A percentile compares a stretch with the other conserved stretches of the same genome.
Evolutionary conservation across 2,888 invertebrate genomes (phyloP).

Genomic region (Allacma fusca): DNA sequence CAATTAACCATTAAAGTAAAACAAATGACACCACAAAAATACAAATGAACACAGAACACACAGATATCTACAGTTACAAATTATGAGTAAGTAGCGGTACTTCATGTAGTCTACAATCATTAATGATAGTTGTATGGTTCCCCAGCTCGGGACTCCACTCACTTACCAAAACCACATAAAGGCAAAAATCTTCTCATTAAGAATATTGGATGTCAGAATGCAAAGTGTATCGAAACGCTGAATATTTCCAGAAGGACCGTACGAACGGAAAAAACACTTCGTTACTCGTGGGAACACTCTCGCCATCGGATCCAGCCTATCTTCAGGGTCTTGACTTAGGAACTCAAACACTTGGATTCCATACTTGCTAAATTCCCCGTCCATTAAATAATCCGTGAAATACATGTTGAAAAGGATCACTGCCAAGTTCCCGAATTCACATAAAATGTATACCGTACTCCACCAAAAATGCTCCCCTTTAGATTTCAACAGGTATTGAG

Average conservation of each 20-base stretch:
- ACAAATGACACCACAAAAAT: not conserved
- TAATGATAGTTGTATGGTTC: no score
- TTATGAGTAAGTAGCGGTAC: no score
- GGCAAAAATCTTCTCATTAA: slow-evolving; percentile 49
- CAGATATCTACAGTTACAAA: not conserved
- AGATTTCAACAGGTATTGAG: slow-evolving; percentile 52
- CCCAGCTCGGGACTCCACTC: not conserved
- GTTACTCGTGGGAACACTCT: slow-evolving; percentile 53
- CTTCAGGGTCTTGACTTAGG: slow-evolving; percentile 52
- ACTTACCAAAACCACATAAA: slow-evolving; percentile 49
- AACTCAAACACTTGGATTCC: slow-evolving; percentile 50
- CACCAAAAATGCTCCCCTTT: slow-evolving; percentile 53
- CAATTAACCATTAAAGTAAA: not conserved
- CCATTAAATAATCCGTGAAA: slow-evolving; percentile 44
- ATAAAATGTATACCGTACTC: slow-evolving; percentile 33
- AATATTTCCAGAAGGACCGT: slow-evolving; percentile 46
- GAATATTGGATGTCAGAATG: slow-evolving; percentile 42
- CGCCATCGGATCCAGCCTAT: slow-evolving; percentile 54
- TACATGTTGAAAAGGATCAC: slow-evolving; percentile 38
- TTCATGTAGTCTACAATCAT: no score
- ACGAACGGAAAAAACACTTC: slow-evolving; percentile 51
- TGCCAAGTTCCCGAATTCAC: slow-evolving; percentile 44
- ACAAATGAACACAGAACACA: not conserved
- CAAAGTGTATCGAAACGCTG: slow-evolving; percentile 48
- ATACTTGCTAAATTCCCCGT: slow-evolving; percentile 43